Base-by-base conservation (phyloP, 2,113 vertebrate species). In the Xiphorhynchus elegans region DNA sequence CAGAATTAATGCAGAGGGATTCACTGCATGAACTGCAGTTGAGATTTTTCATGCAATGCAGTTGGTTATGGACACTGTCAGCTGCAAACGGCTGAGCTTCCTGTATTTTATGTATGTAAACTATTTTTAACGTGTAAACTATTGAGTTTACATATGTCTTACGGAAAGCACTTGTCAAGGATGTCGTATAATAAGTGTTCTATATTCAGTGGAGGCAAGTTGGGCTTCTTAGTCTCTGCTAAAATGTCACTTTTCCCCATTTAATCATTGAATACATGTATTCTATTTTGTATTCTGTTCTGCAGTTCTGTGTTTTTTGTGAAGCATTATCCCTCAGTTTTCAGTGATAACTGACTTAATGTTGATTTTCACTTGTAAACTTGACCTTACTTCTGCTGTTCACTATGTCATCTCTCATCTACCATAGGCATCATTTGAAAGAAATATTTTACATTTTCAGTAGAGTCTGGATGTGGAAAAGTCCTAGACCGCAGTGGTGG, bases 221-320 rank as follows among this genome's bases (percentile, higher is more conserved):
- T 44, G 11, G 1, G 2, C 52, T 39, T 18, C 29, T 17, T 29
- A 8, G 17, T 16, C 7, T 4, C 31, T 0, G 0, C 52, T 64
- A 17, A 52, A 89, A 82, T 75, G 67, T 62, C n/a, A 26, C 31
- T 88, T 84, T 93, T 73, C 28, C 79, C 46, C 10, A 13, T 87
- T 88, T 77, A 70, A 37, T 66, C 25, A 26, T 24, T 75, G 89
- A 50, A 73, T 73, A 6, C 53, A 8, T 58, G 4, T 28, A 4
- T 81, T 80, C 28, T 73, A 4, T 49, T 86, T 81, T 49, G 23
- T 87, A 16, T 75, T 89, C 52, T 85, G 9, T 46, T 91, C 39
- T 79, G 44, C 8, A 56, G 4, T 60, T 91, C 29, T 64, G 3
- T 68, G 40, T 33, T 46, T 79, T 40, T 72, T 64, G 31, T 84